Evolutionary conservation across 1,140 invertebrate genomes (phyloP).

Genomic region (Lasaia peninsularis): DNA sequence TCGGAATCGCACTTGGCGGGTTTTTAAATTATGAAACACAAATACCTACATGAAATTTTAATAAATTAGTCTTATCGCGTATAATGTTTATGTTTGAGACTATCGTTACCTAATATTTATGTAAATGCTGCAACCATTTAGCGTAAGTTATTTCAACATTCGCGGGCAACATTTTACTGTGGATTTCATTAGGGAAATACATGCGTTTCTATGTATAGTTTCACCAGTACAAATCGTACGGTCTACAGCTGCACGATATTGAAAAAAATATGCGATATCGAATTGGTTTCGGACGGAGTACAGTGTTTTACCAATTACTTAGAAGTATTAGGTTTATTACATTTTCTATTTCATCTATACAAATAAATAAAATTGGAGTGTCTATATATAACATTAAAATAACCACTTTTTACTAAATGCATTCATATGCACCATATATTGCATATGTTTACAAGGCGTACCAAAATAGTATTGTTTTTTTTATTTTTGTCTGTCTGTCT

Average conservation of each 20-base stretch:
- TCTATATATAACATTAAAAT: too few relatives aligned
- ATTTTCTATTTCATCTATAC: not conserved
- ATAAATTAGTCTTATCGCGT: conserved; percentile 68
- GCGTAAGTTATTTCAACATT: conserved; percentile 62
- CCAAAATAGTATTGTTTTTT: too few relatives aligned
- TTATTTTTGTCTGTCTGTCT: too few relatives aligned
- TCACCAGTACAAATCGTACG: conserved; percentile 33
- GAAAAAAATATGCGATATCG: conserved; percentile 17
- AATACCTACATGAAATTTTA: conserved; percentile 50
- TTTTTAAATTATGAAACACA: conserved; percentile 55
- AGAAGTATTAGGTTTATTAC: conserved; percentile 1
- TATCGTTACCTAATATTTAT: conserved; percentile 65
- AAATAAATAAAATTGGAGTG: too few relatives aligned
- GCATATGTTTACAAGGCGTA: too few relatives aligned
- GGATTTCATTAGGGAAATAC: conserved; percentile 51
- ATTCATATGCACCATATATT: too few relatives aligned
- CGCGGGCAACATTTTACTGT: conserved; percentile 44
- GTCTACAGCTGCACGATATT: conserved; percentile 15
- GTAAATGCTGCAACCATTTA: conserved; percentile 60
- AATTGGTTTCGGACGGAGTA: conserved; percentile 5
- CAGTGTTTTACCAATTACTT: conserved; percentile 12
- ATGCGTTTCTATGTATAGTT: conserved; percentile 36
- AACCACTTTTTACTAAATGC: too few relatives aligned
- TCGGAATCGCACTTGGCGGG: too few relatives aligned
- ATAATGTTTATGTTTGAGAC: conserved; percentile 67